Evolutionary conservation across 2,113 vertebrate species (phyloP), one percentile per base, ranked within the genome.

Genomic region (Pseudopodoces humilis): DNA sequence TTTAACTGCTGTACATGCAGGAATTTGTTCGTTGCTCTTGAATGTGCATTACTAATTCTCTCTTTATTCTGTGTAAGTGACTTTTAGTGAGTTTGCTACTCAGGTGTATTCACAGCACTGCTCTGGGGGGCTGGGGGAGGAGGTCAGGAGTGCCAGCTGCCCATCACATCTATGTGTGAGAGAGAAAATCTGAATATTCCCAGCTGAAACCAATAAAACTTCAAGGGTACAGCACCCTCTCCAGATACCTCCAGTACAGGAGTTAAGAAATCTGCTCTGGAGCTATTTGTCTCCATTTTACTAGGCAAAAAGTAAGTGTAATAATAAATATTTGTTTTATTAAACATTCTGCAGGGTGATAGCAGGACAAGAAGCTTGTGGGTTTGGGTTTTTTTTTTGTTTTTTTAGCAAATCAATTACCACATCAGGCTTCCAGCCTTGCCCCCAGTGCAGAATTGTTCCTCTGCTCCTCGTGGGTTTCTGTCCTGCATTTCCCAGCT

Each of bases 181-280:
- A 91, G 81, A 69, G 75, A 81, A 72, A 95, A 93, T 76, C 35
- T 91, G 44, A 94, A 81, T 76, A 87, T 97, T 92, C 92, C 90
- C 96, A 95, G 68, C 86, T 97, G 82, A 95, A 96, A 92, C 70
- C 58, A 86, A 27, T 86, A 81, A 87, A 97, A 89, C 39, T 37
- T 90, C 60, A 14, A 37, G 52, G 67, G 44, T 52, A 31, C 30
- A 63, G 21, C 43, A 67, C 27, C 39, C 47, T 69, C 81, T 91
- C 70, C 67, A 86, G 68, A 70, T 6, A 63, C 33, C 47, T 90
- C 71, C 19, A 68, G 47, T 20, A 11, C 6, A 18, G 35, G 47
- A 77, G 24, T 1, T 83, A 37, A 70, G 35, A 44, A 86, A 81
- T 93, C 30, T 49, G 22, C 31, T 79, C 44, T 82, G 80, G 18